phyloP scores from a whole-genome alignment of 2,888 invertebrate species.

The Phlogophora meticulosa region DNA sequence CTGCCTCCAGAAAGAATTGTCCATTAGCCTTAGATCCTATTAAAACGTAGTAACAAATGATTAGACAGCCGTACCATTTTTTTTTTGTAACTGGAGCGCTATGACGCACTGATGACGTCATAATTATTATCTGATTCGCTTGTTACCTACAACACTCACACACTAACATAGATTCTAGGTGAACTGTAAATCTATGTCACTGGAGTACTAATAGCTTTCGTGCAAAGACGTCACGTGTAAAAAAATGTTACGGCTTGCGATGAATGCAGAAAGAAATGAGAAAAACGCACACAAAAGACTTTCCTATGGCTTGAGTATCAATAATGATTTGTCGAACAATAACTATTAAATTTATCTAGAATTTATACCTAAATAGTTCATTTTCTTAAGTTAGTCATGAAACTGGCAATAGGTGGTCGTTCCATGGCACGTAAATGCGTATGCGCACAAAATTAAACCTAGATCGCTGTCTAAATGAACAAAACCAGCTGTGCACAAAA shows the following conservation, averaged over 20 bases:
- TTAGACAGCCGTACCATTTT: constrained; percentile 61
- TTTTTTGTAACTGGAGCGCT: constrained; percentile 57
- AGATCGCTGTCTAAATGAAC: background rate
- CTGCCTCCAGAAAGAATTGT: background rate
- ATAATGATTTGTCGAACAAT: background rate
- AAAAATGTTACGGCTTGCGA: constrained; percentile 19
- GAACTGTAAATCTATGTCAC: constrained; percentile 54
- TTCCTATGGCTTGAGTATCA: background rate
- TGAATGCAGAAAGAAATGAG: background rate
- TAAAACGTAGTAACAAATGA: constrained; percentile 42
- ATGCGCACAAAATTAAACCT: background rate
- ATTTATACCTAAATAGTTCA: too few relatives aligned
- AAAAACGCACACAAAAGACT: background rate
- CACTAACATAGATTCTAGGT: constrained; percentile 38
- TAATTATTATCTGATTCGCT: constrained; percentile 66
- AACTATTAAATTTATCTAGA: background rate
- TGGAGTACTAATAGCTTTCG: constrained; percentile 53
- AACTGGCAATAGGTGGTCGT: background rate
- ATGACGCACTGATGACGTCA: constrained; percentile 58
- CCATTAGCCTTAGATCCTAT: background rate
- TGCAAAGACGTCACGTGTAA: constrained; percentile 37
- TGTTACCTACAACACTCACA: constrained; percentile 42
- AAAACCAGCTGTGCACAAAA: constrained; percentile 3
- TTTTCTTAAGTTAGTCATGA: background rate
- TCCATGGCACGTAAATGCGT: too few relatives aligned